Base-by-base conservation (phyloP, 2,113 vertebrate genomes). In the Neodontobutis hainanensis region DNA sequence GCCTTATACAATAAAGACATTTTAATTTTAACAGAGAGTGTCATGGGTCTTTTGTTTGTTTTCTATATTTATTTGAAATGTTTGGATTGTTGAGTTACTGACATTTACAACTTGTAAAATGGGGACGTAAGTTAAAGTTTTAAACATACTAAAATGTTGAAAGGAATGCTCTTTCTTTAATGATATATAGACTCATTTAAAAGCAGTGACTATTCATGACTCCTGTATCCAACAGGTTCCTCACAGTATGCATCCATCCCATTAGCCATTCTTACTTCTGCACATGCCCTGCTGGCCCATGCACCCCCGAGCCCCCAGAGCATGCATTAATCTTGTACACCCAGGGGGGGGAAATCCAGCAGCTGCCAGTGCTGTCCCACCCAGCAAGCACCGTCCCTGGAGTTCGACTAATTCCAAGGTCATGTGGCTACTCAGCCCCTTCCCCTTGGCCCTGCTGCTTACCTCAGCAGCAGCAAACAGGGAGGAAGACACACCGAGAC, bases 381-480 rank as follows among this genome's bases (percentile, higher is more conserved):
- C 85, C 90, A 91, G 83, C 77, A 75, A 85, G 88, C 79, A 60
- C 27, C 32, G 80, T 91, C 90, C 89, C 91, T 85, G 55, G 88
- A 90, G 82, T 74, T 88, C 87, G 82, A 86, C 91, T 93, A 90
- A 91, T 92, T 91, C 91, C 92, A 89, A 91, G 91, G 92, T 89
- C 84, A 88, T 86, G 52, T 80, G 72, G 75, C 84, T 72, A 61
- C 64, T 77, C 68, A 15, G 60, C 68, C 81, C 77, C 69, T 77
- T 75, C 75, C 63, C 76, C 73, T 73, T 81, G 61, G 65, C 60
- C 68, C 67, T 34, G 60, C 67, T 68, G 70, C 58, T 73, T 71
- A 74, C 76, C 82, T 85, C 77, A 70, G 74, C 78, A 65, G 65
- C 47, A 71, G 53, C 46, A 35, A 59, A 67, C 74, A 46, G 47